phyloP scores from a whole-genome alignment of 2,888 invertebrate species.

The Hypena proboscidalis region DNA sequence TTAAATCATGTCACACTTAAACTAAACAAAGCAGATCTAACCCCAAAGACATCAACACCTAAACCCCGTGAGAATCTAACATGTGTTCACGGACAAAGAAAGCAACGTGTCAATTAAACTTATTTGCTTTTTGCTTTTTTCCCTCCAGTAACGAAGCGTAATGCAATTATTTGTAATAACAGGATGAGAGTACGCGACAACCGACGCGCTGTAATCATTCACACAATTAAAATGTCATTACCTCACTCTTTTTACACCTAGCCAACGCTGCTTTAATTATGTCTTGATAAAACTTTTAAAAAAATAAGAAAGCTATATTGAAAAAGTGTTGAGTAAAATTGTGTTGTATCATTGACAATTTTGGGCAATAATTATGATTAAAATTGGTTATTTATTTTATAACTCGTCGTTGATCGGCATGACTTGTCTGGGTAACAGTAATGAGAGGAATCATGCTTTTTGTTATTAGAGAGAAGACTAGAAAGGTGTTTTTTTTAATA shows the following conservation, averaged over 20 bases:
- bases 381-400: no score
- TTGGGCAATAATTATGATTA: no score
- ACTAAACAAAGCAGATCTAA: background rate
- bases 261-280: conserved; percentile 72
- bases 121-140: conserved; percentile 80
- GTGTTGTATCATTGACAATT: conserved; percentile 12
- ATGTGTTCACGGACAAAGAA: conserved; percentile 80
- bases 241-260: conserved; percentile 79
- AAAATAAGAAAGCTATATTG: conserved; percentile 44
- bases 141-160: conserved; percentile 81
- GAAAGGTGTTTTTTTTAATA: no score
- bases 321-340: conserved; percentile 44
- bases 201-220: conserved; percentile 73
- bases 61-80: conserved; percentile 66
- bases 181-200: conserved; percentile 81
- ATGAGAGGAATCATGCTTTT: no score
- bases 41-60: conserved; percentile 20
- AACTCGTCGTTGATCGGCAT: no score
- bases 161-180: conserved; percentile 84
- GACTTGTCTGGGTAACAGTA: no score
- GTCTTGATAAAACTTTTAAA: conserved; percentile 61
- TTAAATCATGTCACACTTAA: no score
- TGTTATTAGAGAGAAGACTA: no score
- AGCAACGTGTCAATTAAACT: conserved; percentile 80
- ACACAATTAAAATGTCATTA: conserved; percentile 85